Conservation (phyloP, 1,140 invertebrate genomes). For the Trinorchestia longiramus region DNA sequence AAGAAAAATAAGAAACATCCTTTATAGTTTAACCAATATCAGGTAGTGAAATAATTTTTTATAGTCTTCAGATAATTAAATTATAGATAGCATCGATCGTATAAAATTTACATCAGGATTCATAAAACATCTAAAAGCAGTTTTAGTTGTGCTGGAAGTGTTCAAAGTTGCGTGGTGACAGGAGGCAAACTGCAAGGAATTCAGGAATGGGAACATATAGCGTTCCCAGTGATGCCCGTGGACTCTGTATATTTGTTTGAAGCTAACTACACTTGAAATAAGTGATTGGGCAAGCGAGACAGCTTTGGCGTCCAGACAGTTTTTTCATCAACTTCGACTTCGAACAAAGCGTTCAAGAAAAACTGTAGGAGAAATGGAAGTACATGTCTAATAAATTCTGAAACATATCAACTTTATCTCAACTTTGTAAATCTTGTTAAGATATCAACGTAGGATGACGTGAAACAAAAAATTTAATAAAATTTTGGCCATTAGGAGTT, state of each 20-base stretch:
- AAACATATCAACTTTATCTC: no score
- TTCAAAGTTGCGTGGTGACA: background rate
- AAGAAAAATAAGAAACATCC: background rate
- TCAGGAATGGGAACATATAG: background rate
- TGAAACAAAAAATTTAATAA: no score
- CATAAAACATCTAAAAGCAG: background rate
- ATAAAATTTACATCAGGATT: background rate
- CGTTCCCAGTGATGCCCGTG: background rate
- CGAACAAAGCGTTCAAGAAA: no score
- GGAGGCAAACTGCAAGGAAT: background rate
- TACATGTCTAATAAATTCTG: background rate
- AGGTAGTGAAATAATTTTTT: background rate
- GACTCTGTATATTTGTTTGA: background rate
- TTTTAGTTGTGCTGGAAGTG: background rate
- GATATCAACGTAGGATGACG: no score
- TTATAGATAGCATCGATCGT: background rate
- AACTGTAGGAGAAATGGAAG: background rate
- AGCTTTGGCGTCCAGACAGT: no score
- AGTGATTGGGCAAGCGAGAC: background rate
- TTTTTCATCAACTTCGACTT: no score
- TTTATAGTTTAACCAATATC: background rate
- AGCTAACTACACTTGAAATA: background rate
- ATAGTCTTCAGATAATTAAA: background rate
- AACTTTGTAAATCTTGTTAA: no score
- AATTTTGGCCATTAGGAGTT: no score